These are phyloP conservation scores for Papilio demoleus DNA, from an alignment of 2,888 invertebrate genomes.

Conservation along the genomic window DNA sequence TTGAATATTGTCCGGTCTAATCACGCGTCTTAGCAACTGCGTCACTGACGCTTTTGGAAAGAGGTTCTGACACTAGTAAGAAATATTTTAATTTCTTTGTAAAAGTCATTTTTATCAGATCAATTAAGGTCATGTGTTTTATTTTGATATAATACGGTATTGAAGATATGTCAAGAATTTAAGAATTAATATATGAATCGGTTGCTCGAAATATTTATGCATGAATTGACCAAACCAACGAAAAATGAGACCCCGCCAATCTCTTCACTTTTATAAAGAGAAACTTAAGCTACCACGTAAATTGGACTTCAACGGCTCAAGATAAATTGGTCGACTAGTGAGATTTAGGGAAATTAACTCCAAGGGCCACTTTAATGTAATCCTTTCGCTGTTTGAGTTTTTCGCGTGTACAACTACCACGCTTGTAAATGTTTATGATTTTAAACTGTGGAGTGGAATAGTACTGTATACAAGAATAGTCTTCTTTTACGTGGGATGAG, in stretches of 20 bases:
- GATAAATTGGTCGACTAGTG: slow-evolving; percentile 2
- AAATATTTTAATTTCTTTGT: no score
- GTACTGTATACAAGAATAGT: not conserved
- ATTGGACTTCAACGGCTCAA: slow-evolving; percentile 21
- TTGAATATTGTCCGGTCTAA: no score
- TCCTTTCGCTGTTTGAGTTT: slow-evolving; percentile 24
- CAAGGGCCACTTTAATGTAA: slow-evolving; percentile 64
- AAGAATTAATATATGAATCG: slow-evolving; percentile 21
- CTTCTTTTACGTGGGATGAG: not conserved
- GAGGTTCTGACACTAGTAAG: no score
- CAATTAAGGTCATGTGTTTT: no score
- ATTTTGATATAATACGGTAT: no score
- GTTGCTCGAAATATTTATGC: slow-evolving; percentile 14
- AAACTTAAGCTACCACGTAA: slow-evolving; percentile 28
- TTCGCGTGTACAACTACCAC: not conserved
- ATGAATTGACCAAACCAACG: slow-evolving; percentile 10
- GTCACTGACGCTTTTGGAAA: no score
- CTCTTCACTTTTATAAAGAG: slow-evolving; percentile 25
- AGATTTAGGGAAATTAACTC: slow-evolving; percentile 79
- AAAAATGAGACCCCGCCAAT: slow-evolving; percentile 32
- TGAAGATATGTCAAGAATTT: slow-evolving; percentile 9
- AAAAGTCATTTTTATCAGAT: no score
- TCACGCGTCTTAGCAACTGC: no score
- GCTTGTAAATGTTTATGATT: not conserved
- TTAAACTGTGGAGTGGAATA: not conserved